Percentiles rank a stretch among this genome's conserved stretches.
These are phyloP conservation scores for Scyliorhinus canicula DNA, from an alignment of 2,797 vertebrate species.

Conservation along the genomic window DNA sequence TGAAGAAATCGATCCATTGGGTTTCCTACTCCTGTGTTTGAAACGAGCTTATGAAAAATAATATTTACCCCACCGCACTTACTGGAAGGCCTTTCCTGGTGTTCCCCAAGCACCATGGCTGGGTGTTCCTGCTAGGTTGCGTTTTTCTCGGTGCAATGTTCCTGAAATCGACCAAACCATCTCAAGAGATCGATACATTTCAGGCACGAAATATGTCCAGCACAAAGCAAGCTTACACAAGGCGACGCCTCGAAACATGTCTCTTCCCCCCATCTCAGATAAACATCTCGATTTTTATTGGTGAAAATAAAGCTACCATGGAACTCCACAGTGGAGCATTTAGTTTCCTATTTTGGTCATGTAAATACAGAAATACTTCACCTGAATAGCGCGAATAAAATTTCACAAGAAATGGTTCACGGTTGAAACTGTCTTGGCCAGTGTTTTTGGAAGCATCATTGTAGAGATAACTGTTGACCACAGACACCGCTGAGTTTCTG, in stretches of 20 bases:
- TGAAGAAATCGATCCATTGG: background rate
- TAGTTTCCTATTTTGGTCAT: background rate
- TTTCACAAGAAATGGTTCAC: slow-evolving; percentile 78
- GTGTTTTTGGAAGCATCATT: slow-evolving; percentile 63
- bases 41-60: background rate
- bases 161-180: background rate
- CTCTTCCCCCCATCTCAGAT: too few species aligned
- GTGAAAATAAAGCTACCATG: background rate
- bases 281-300: too few species aligned
- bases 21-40: background rate
- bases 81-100: background rate
- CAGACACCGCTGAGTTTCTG: slow-evolving; percentile 63
- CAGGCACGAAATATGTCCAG: background rate
- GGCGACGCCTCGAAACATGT: too few species aligned
- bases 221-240: background rate
- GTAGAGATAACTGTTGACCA: slow-evolving; percentile 71
- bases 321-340: background rate
- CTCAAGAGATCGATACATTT: background rate
- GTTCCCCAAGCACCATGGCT: background rate
- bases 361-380: slow-evolving; percentile 45
- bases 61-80: background rate
- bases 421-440: slow-evolving; percentile 66
- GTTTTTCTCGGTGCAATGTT: background rate
- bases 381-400: slow-evolving; percentile 61
- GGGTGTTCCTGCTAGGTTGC: background rate